Percentiles rank a stretch among this genome's conserved stretches.
Evolutionary conservation across 2,113 vertebrate genomes (phyloP).

Genomic region (Pardalotus punctatus): DNA sequence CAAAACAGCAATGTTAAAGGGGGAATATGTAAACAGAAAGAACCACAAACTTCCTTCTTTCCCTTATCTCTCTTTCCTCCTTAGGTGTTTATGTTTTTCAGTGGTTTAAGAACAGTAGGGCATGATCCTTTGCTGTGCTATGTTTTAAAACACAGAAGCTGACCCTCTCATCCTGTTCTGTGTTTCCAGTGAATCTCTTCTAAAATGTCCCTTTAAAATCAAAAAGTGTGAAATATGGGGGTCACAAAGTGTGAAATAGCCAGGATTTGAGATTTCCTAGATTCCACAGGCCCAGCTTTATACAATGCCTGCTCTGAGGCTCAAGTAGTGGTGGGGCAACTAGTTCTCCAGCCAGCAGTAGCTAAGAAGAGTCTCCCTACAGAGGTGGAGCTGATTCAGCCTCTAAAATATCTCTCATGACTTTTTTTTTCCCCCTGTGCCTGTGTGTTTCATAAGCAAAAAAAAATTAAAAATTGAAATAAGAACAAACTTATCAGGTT

Average conservation of each 20-base stretch:
- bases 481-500: not conserved
- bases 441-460: not conserved
- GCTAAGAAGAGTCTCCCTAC: not conserved
- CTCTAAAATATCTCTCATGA: not conserved
- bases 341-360: not conserved
- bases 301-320: not conserved
- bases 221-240: not conserved
- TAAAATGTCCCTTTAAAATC: not conserved
- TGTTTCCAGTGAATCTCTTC: not conserved
- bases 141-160: not conserved
- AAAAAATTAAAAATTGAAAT: not conserved
- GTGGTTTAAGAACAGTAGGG: not conserved
- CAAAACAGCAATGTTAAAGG: not conserved
- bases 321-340: not conserved
- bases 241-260: not conserved
- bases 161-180: not conserved
- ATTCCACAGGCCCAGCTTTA: not conserved
- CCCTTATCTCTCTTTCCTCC: not conserved
- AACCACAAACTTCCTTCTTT: not conserved
- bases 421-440: not conserved
- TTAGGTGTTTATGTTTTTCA: not conserved
- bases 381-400: not conserved
- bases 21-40: not conserved
- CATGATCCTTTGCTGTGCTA: not conserved
- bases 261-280: not conserved